phyloP scores from a whole-genome alignment of 2,113 vertebrate species.

The Syngnathus typhle region DNA sequence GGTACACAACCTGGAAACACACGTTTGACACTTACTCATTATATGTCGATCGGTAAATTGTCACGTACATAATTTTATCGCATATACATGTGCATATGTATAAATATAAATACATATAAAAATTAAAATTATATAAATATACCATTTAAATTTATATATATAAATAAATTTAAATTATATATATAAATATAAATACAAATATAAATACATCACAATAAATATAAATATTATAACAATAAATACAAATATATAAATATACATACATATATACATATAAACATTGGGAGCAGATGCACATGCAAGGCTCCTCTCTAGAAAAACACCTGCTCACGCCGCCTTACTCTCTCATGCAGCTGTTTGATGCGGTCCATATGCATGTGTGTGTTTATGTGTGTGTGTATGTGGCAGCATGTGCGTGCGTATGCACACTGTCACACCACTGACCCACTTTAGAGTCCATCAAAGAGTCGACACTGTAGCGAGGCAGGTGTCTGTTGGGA shows the following conservation, averaged over 20 bases:
- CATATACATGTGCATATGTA: neutral
- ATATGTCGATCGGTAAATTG: no score
- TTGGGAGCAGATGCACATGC: constrained; percentile 2
- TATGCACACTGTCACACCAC: constrained; percentile 27
- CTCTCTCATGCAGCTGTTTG: constrained; percentile 40
- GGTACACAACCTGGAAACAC: constrained; percentile 83
- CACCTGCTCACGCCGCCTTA: constrained; percentile 46
- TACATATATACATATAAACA: neutral
- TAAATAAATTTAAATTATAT: neutral
- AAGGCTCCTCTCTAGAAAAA: constrained; percentile 36
- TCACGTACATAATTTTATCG: no score
- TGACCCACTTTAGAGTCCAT: constrained; percentile 39
- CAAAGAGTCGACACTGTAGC: constrained; percentile 15
- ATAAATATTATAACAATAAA: neutral
- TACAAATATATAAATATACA: neutral
- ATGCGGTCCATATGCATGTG: constrained; percentile 12
- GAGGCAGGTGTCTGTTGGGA: neutral
- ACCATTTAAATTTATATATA: no score
- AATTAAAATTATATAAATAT: no score
- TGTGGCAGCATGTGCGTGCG: neutral
- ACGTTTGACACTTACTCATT: neutral
- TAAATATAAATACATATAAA: neutral
- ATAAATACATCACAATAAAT: neutral
- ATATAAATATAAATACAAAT: neutral
- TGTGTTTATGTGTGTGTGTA: constrained; percentile 1